Base-by-base conservation (phyloP, 2,113 vertebrate genomes). In the Catharus bicknelli region DNA sequence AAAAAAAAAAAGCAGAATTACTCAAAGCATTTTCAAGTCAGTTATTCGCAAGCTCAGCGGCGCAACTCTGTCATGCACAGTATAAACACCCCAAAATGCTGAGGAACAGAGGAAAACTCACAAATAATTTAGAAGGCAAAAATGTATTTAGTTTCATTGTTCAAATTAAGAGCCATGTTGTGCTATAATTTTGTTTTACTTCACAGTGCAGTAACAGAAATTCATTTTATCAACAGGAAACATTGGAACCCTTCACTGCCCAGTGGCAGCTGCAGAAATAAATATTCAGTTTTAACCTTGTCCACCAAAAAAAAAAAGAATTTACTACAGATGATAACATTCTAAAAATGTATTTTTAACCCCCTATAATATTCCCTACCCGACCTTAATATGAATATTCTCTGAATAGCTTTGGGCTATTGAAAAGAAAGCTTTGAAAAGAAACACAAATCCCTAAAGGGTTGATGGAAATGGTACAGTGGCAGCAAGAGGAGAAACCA, bases 1-100 rank as follows among this genome's bases (percentile, higher is more conserved):
- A 96, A 91, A 94, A 97, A 94, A 94, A 95, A 96, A 50, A 96
- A 96, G 97, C 97, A 97, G 69, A 97, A 97, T 98, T 98, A 98
- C 70, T 97, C 76, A 92, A 96, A 97, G 97, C 97, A 90, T 96
- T 96, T 96, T 96, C 86, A 83, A 85, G 88, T 96, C 95, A 90
- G 95, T 97, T 90, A 93, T 90, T 95, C 25, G 94, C 97, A 98
- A 97, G 98, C 97, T 96, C 92, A 83, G 96, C 76, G 91, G 96
- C 86, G 75, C 93, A 94, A 92, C 94, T 97, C 96, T 97, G 91
- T 97, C 98, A 97, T 98, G 97, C 98, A 98, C 97, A 96, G 93
- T 42, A 64, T 55, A 76, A 92, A 93, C 84, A 73, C 61, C 73
- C 76, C 91, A 70, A 82, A 95, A 91, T 19, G 64, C 16, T 38